Conservation (phyloP, 2,113 vertebrate species). For the Peucedramus taeniatus region DNA sequence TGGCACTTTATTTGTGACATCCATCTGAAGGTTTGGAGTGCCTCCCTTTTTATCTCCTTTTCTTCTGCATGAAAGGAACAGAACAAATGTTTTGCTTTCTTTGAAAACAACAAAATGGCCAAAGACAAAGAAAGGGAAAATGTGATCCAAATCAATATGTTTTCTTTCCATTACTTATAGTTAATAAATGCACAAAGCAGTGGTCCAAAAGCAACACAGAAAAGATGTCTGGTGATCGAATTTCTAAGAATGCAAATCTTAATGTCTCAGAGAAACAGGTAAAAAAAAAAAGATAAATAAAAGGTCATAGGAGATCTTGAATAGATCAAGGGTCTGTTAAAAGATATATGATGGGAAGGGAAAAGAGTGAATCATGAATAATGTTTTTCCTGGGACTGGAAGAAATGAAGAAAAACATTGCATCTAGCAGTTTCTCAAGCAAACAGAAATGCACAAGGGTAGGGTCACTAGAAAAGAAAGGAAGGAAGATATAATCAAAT, state of each 20-base stretch:
- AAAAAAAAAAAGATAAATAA: not conserved
- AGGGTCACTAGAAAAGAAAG: not conserved
- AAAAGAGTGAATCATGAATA: not conserved
- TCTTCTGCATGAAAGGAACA: not conserved
- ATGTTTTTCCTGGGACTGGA: not conserved
- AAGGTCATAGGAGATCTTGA: not conserved
- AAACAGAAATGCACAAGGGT: not conserved
- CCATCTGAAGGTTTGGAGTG: not conserved
- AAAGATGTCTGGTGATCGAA: not conserved
- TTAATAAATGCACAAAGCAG: not conserved
- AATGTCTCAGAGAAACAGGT: not conserved
- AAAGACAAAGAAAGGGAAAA: not conserved
- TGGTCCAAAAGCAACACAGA: not conserved
- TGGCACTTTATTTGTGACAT: rapidly evolving
- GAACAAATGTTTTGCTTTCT: not conserved
- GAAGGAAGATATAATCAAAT: not conserved
- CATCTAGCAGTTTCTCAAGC: not conserved
- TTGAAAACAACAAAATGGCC: not conserved
- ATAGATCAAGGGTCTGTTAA: not conserved
- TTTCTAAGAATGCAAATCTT: not conserved
- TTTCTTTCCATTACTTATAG: not conserved
- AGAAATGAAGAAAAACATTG: not conserved
- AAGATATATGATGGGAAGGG: not conserved
- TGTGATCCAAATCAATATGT: not conserved
- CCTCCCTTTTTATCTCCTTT: not conserved